phyloP scores from a whole-genome alignment of 2,888 invertebrate genomes.

The Orgyia antiqua region DNA sequence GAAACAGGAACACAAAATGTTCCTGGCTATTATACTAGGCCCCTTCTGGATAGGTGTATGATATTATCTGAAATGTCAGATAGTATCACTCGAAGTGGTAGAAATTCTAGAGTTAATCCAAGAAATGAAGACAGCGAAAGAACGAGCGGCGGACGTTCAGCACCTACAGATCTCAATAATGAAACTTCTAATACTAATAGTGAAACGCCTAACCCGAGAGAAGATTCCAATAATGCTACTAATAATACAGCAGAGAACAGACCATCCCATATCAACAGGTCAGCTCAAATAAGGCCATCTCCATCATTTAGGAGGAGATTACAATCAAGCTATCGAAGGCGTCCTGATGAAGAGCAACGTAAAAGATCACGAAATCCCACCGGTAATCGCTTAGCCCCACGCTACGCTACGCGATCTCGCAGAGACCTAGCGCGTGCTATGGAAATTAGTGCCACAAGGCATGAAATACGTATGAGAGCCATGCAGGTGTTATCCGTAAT shows the following conservation, averaged over 20 bases:
- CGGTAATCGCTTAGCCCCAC: constrained; percentile 39
- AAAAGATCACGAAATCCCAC: constrained; percentile 43
- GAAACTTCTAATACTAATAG: constrained; percentile 15
- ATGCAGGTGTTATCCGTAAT: constrained; percentile 72
- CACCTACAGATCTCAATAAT: constrained; percentile 18
- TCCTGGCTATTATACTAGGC: constrained; percentile 59
- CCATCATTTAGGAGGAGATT: constrained; percentile 43
- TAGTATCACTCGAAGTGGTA: constrained; percentile 31
- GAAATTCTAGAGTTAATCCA: constrained; percentile 30
- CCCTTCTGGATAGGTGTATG: constrained; percentile 64
- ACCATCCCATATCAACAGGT: constrained; percentile 22
- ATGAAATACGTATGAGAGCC: constrained; percentile 70
- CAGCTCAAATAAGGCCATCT: constrained; percentile 31
- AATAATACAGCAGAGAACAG: constrained; percentile 21
- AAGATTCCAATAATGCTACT: constrained; percentile 27
- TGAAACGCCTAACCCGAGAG: constrained; percentile 19
- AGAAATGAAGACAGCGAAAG: constrained; percentile 35
- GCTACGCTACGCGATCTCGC: constrained; percentile 45
- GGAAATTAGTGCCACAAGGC: constrained; percentile 63
- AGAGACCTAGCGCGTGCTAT: constrained; percentile 52
- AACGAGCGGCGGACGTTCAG: constrained; percentile 28
- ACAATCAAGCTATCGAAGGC: constrained; percentile 48
- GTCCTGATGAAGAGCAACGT: constrained; percentile 52
- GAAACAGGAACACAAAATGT: constrained; percentile 59
- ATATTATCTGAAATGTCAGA: constrained; percentile 60